Evolutionary conservation across 2,113 vertebrate species (phyloP).

Genomic region (Cichladusa arquata): DNA sequence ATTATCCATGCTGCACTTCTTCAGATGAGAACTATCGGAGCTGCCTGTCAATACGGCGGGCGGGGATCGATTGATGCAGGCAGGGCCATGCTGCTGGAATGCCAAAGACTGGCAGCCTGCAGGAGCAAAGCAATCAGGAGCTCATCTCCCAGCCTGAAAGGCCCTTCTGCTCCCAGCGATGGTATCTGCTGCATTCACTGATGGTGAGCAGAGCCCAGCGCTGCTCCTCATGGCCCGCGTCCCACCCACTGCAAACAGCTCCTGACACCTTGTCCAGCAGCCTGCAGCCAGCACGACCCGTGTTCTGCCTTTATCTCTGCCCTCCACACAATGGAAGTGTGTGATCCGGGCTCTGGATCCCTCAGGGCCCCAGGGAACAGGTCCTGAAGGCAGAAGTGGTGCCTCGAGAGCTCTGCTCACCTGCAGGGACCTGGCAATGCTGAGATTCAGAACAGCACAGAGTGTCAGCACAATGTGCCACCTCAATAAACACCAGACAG

Average conservation of each 20-base stretch:
- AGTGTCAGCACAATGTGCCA: rapidly evolving
- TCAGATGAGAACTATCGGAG: constrained; percentile 62
- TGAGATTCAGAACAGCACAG: not conserved
- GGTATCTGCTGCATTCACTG: not conserved
- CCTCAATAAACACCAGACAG: not conserved
- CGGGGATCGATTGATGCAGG: constrained; percentile 22
- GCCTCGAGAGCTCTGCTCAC: not conserved
- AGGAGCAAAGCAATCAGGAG: not conserved
- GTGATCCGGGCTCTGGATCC: not conserved
- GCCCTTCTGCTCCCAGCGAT: not conserved
- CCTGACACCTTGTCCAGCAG: not conserved
- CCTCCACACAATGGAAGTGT: not conserved
- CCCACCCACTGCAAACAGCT: not conserved
- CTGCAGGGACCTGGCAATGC: rapidly evolving
- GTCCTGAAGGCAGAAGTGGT: not conserved
- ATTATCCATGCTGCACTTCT: constrained; percentile 72
- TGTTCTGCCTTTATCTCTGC: not conserved
- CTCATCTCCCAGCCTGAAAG: not conserved
- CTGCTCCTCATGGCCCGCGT: not conserved
- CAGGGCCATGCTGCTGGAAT: not conserved
- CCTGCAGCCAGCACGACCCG: not conserved
- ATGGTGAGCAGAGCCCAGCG: not conserved
- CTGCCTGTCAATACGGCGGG: constrained; percentile 66
- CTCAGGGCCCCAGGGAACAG: not conserved
- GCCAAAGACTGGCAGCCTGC: not conserved